A percentile compares a stretch with the other conserved stretches of the same genome.
Evolutionary conservation across 2,888 invertebrate species (phyloP).

Genomic region (Stenodema calcarata): DNA sequence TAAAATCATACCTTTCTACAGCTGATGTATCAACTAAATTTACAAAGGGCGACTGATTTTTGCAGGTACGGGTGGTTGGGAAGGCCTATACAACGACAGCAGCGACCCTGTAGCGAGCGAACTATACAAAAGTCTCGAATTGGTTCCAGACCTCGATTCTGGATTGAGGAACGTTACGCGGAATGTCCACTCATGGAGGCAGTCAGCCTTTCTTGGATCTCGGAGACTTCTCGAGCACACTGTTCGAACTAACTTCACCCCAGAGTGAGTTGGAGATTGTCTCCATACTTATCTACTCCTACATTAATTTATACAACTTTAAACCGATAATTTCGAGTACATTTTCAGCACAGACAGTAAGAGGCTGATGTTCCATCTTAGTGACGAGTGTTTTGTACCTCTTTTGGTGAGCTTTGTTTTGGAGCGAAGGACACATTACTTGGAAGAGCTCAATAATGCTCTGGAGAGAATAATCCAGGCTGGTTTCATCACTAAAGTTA

Average conservation of each 20-base stretch:
- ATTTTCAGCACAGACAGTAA: constrained; percentile 60
- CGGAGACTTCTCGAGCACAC: constrained; percentile 74
- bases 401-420: constrained; percentile 73
- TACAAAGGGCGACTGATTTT: no score
- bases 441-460: constrained; percentile 68
- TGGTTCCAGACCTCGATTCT: constrained; percentile 70
- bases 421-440: constrained; percentile 71
- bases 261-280: constrained; percentile 63
- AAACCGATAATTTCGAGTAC: background rate
- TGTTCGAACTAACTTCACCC: constrained; percentile 74
- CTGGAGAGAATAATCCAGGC: constrained; percentile 70
- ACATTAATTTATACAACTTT: background rate
- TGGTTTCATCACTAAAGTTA: constrained; percentile 73
- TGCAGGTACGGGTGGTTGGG: constrained; percentile 78
- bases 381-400: constrained; percentile 76
- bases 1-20: no score
- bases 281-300: no score
- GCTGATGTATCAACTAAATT: background rate
- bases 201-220: constrained; percentile 79
- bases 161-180: constrained; percentile 75
- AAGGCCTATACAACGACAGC: constrained; percentile 74
- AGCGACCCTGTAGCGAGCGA: constrained; percentile 70
- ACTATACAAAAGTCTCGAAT: constrained; percentile 72
- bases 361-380: constrained; percentile 68
- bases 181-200: constrained; percentile 60